Base-by-base conservation (phyloP, 2,888 invertebrate species). In the Leptura quadrifasciata region DNA sequence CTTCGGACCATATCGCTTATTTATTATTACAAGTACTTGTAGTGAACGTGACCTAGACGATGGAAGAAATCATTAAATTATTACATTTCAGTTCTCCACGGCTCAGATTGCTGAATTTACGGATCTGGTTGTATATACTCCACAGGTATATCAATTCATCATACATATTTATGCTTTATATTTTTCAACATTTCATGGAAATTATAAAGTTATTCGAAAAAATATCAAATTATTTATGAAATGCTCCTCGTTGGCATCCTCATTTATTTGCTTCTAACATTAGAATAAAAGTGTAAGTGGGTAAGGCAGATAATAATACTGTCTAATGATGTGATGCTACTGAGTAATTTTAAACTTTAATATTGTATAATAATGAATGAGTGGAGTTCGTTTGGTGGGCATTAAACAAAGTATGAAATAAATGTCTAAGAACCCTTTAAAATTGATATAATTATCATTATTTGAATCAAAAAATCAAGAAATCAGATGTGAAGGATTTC, bases 1-100 rank as follows among this genome's bases (percentile, higher is more conserved):
- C 87, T 88, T 83, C 87, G 86, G 87, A 88, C 88, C 88, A 88
- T 88, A 88, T 88, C 88, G 88, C 86, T 88, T 88, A 88, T 88
- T 88, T 88, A 88, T 88, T 87, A 85, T 86, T 88, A 86, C 88
- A 86, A 87, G 87, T 88, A 85, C 86, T 87, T 84, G 87, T 85
- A 84, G 84, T 83, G 86, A 88, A 88, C 88, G 88, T 88, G 88
- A 88, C 88, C 87, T 85, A 87, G 86, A 86, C 88, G 86, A 87
- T 86, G 87, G 85, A 86, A 85, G 87, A 86, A 86, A 87, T 86
- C 86, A 85, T 84, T 87, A 87, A 87, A 87, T 87, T 88, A 87
- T 87, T 84, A 83, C 85, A 80, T 82, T 84, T 84, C 83, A 82
- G 79, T 83, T 83, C 80, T 84, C 82, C 82, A 72, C 78, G 77